These are phyloP conservation scores for Mercenaria mercenaria DNA, from an alignment of 1,140 invertebrate genomes.

Conservation along the genomic window DNA sequence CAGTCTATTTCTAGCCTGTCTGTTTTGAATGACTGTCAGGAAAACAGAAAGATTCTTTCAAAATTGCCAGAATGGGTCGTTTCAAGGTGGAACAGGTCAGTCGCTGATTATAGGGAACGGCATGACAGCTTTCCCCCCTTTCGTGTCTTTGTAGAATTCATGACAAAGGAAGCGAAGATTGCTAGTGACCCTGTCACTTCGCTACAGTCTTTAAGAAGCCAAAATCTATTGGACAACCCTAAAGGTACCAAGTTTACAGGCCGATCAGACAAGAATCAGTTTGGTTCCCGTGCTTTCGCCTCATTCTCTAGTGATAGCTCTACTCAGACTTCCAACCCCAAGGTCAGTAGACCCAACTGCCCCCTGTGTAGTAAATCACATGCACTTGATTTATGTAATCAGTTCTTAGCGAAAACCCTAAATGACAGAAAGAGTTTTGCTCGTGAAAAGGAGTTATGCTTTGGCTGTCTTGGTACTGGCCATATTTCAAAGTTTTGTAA, in stretches of 20 bases:
- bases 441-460: neutral
- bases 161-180: neutral
- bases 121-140: constrained; percentile 31
- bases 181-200: neutral
- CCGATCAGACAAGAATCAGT: neutral
- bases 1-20: constrained; percentile 34
- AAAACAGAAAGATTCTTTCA: constrained; percentile 69
- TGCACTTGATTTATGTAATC: neutral
- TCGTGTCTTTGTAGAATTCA: neutral
- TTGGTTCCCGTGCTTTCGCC: neutral
- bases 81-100: constrained; percentile 60
- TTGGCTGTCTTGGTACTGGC: neutral
- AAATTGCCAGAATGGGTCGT: constrained; percentile 71
- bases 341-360: neutral
- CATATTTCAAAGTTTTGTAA: constrained; percentile 5
- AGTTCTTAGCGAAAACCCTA: neutral
- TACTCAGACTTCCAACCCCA: neutral
- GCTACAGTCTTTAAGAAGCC: neutral
- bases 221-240: neutral
- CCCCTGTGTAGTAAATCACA: neutral
- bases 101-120: neutral
- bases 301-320: neutral
- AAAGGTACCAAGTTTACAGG: neutral
- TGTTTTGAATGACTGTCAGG: constrained; percentile 68
- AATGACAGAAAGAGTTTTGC: neutral